Evolutionary conservation across 2,797 vertebrate genomes (phyloP).

Genomic region (Bufotes viridis): DNA sequence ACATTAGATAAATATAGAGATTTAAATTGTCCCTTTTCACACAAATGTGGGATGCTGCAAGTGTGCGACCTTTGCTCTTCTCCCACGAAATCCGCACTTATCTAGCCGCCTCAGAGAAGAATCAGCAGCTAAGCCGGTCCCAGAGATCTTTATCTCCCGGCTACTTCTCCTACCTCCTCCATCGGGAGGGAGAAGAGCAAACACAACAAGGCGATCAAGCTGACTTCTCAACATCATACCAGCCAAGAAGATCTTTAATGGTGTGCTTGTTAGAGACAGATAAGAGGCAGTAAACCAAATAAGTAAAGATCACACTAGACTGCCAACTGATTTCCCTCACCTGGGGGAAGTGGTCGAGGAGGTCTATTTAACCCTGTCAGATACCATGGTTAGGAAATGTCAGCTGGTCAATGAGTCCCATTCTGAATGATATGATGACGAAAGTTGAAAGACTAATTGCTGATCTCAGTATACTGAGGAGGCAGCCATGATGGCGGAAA

Average conservation of each 20-base stretch:
- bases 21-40: no score
- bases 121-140: conserved; percentile 45
- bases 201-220: conserved; percentile 40
- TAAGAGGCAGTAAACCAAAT: conserved; percentile 6
- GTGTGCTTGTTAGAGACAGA: background rate
- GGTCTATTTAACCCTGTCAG: background rate
- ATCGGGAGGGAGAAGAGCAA: conserved; percentile 18
- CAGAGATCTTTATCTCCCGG: conserved; percentile 52
- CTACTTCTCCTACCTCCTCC: conserved; percentile 24
- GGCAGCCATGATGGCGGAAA: background rate
- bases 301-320: conserved; percentile 8
- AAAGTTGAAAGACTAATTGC: no score
- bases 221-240: conserved; percentile 5
- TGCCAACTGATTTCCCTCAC: background rate
- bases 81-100: no score
- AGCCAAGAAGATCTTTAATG: conserved; percentile 6
- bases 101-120: conserved; percentile 55
- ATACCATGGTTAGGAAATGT: background rate
- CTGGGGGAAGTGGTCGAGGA: background rate
- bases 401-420: background rate
- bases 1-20: no score
- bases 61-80: no score
- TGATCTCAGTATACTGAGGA: background rate
- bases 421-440: background rate
- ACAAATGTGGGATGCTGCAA: no score